A percentile compares a stretch with the other conserved stretches of the same genome.
These are phyloP conservation scores for Panulirus ornatus DNA, from an alignment of 1,140 invertebrate species.

Conservation along the genomic window DNA sequence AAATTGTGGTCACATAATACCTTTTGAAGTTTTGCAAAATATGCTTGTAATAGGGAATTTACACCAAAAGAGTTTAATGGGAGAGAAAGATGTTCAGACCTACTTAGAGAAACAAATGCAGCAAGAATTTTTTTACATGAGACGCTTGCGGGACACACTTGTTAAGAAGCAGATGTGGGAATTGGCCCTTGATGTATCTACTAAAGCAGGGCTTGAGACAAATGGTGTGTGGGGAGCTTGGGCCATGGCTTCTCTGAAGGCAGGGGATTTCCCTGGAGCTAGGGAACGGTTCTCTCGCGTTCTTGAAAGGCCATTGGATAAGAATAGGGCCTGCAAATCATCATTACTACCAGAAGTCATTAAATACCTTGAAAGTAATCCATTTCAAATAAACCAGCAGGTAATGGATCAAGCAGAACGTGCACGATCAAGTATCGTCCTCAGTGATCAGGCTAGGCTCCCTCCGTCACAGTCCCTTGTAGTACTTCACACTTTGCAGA, in stretches of 20 bases:
- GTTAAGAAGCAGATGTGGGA: constrained; percentile 90
- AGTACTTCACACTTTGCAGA: constrained; percentile 49
- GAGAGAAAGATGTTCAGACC: constrained; percentile 78
- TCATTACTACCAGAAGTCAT: constrained; percentile 60
- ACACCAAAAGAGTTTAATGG: constrained; percentile 81
- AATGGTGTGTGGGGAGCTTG: constrained; percentile 90
- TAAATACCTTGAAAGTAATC: constrained; percentile 60
- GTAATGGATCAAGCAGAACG: constrained; percentile 60
- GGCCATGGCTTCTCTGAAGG: constrained; percentile 89
- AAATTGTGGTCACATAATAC: constrained; percentile 78
- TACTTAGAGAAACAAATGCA: constrained; percentile 57
- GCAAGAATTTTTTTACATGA: constrained; percentile 76
- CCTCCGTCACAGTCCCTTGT: constrained; percentile 62
- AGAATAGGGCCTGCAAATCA: constrained; percentile 53
- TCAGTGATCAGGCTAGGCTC: constrained; percentile 46
- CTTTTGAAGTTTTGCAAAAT: constrained; percentile 78
- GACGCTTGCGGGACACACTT: constrained; percentile 83
- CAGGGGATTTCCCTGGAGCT: constrained; percentile 86
- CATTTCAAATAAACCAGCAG: constrained; percentile 40
- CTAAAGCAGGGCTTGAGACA: constrained; percentile 89
- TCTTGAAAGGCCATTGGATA: constrained; percentile 57
- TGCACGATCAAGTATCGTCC: constrained; percentile 38
- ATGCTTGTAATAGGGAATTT: constrained; percentile 80
- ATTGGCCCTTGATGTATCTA: constrained; percentile 90
- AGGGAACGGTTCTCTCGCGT: constrained; percentile 82